phyloP scores from a whole-genome alignment of 92 coral and sea anemone genomes.

The Desmophyllum pertusum region DNA sequence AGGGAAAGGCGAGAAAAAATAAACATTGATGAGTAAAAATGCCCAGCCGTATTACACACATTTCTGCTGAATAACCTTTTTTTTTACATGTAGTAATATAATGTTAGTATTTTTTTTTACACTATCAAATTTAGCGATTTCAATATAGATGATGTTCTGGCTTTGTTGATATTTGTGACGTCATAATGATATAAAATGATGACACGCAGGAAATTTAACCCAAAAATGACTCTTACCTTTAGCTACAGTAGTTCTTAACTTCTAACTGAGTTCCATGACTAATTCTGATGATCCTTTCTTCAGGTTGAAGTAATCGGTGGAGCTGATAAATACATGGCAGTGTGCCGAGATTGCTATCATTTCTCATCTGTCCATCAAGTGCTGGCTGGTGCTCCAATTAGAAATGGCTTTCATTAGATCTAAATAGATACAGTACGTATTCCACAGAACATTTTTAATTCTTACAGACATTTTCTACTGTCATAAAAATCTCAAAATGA shows the following conservation, averaged over 20 bases:
- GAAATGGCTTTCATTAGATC: conserved; percentile 28
- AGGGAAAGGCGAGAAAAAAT: no score
- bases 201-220: no score
- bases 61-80: no score
- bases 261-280: neutral
- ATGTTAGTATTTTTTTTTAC: no score
- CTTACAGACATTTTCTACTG: neutral
- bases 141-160: no score
- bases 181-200: no score
- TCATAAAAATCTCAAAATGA: neutral
- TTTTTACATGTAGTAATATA: no score
- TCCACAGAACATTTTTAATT: neutral
- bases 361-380: conserved; percentile 69
- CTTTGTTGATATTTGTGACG: no score
- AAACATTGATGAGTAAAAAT: no score
- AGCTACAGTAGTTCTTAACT: no score
- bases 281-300: neutral
- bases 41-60: no score
- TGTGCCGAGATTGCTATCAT: conserved; percentile 86
- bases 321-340: conserved; percentile 98
- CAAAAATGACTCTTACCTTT: neutral
- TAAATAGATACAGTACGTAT: neutral
- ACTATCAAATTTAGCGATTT: no score
- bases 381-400: conserved; percentile 60
- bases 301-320: conserved; percentile 95